Base-by-base conservation (phyloP, 2,797 vertebrate species). In the Sebastes melanostomus region DNA sequence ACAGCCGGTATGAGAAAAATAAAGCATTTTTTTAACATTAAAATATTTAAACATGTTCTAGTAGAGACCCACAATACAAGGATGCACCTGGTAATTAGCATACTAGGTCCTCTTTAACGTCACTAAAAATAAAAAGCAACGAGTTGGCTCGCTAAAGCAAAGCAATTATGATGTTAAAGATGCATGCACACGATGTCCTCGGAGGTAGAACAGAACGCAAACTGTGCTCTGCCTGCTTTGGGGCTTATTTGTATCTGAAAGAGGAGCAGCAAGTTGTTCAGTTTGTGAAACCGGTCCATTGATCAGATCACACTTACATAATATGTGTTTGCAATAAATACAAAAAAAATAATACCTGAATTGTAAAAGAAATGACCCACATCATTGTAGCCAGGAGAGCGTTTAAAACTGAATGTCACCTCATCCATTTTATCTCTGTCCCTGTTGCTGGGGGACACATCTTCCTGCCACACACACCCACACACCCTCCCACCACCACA, bases 391-490 rank as follows among this genome's bases (percentile, higher is more conserved):
- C 63, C 38, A 63, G 34, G 72, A 72, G 30, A 55, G 13, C 61
- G 38, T 78, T 55, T 22, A 14, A 55, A 46, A 8, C 34, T 67
- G 13, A 11, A 22, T 72, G 42, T 69, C 73, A 66, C 82, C 59
- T 81, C 63, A 60, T 86, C 70, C 42, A 24, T 73, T 88, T 82
- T 32, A 76, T 85, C 87, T 82, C n/a, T 42, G 29, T 76, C 68
- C 34, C 52, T 73, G 68, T 38, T 72, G 67, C 27, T 69, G 66
- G 50, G 46, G 63, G 66, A 81, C 78, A 82, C 66, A 34, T 78
- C 60, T 82, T 83, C 58, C 77, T 81, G 62, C 24, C 30, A 29
- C 38, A 6, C 38, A 42, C 38, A 42, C 59, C 50, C 59, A n/a
- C 69, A 14, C 68, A 25, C 59, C 36, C 61, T 60, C 32, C 25